Evolutionary conservation across 2,113 vertebrate species (phyloP).

Genomic region (Cygnus buccinator): DNA sequence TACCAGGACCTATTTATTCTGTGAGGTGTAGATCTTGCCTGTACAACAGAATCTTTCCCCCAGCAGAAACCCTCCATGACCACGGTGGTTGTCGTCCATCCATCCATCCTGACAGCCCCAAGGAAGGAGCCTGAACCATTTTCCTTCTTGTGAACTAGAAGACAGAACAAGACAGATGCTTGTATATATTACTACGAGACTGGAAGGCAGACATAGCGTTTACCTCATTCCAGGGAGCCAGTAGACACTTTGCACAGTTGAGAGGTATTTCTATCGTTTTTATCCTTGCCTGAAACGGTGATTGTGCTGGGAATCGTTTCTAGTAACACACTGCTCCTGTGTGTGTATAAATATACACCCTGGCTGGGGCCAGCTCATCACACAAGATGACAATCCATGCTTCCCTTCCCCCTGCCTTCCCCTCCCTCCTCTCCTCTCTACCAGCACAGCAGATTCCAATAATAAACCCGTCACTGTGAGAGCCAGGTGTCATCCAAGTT

Average conservation of each 20-base stretch:
- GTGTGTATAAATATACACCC: not conserved
- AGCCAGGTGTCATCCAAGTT: constrained; percentile 62
- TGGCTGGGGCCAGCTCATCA: not conserved
- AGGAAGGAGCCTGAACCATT: not conserved
- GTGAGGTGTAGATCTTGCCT: not conserved
- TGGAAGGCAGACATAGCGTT: not conserved
- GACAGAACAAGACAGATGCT: not conserved
- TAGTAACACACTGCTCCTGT: not conserved
- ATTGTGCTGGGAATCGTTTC: not conserved
- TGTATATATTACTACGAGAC: not conserved
- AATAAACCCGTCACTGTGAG: constrained; percentile 63
- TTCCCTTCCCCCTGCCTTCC: constrained; percentile 8
- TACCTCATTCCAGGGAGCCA: not conserved
- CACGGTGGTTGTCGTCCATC: not conserved
- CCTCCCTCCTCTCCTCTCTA: not conserved
- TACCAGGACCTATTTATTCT: not conserved
- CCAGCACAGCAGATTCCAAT: constrained; percentile 57
- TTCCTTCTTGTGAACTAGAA: not conserved
- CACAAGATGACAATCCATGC: not conserved
- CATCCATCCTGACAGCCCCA: not conserved
- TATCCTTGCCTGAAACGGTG: not conserved
- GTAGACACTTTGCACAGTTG: not conserved
- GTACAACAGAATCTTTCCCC: not conserved
- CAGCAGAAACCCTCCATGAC: not conserved
- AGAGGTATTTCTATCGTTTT: not conserved